Percentiles rank a stretch among this genome's conserved stretches.
Evolutionary conservation across 1,140 invertebrate species (phyloP).

Genomic region (Homalodisca vitripennis): DNA sequence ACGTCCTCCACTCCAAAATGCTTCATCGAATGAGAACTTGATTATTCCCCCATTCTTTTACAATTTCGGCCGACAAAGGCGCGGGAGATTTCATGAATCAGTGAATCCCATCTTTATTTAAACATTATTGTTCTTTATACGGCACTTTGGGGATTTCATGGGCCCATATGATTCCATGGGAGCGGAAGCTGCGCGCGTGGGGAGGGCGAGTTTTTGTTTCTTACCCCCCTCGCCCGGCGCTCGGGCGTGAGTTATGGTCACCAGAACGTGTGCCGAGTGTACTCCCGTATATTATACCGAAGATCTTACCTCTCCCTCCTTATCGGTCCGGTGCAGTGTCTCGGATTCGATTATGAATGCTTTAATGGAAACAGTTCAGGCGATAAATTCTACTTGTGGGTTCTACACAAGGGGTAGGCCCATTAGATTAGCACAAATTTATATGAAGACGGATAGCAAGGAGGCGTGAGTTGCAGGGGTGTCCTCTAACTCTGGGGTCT

Average conservation of each 20-base stretch:
- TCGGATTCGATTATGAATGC: conserved; percentile 2
- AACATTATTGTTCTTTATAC: conserved; percentile 18
- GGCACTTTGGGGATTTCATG: conserved; percentile 5
- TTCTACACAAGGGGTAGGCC: too few species aligned
- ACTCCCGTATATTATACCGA: background rate
- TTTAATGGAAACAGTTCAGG: background rate
- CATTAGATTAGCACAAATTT: too few species aligned
- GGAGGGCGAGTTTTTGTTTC: background rate
- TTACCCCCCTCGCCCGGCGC: background rate
- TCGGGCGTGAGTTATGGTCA: background rate
- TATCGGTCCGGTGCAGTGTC: background rate
- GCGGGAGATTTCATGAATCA: conserved; percentile 1
- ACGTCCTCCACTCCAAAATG: too few species aligned
- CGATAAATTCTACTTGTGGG: conserved; percentile 13
- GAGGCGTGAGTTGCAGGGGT: too few species aligned
- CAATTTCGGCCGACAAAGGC: too few species aligned
- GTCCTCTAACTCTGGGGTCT: too few species aligned
- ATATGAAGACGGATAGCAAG: too few species aligned
- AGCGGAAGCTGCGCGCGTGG: background rate
- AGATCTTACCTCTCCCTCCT: background rate
- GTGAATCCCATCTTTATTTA: conserved; percentile 11
- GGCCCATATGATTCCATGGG: background rate
- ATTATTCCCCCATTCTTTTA: too few species aligned
- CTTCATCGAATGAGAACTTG: too few species aligned
- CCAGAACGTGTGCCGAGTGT: background rate